Evolutionary conservation across 2,888 invertebrate genomes (phyloP), one percentile per base, ranked within the genome.

Genomic region (Drosophila dives): DNA sequence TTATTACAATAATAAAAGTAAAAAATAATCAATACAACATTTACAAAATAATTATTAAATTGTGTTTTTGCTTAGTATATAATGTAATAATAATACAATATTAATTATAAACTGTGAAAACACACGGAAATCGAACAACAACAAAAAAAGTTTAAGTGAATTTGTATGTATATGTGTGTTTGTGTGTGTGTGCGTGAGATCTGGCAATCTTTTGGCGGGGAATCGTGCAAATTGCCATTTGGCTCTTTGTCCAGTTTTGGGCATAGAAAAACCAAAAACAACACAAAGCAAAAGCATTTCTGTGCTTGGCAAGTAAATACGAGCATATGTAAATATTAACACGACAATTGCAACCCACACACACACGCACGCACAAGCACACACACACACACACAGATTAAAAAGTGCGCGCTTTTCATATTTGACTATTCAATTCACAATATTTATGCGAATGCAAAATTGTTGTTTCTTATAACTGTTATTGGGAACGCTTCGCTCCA

Each of bases 241-340:
- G 80, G 72, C 65, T 76, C 82, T 87, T 84, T 87, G 84, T 83
- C 86, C 84, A 84, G 80, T 83, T 85, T 87, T 87, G 77, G 79
- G 50, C 70, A 79, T 65, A 67, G 20, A 55, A 51, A 32, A 17
- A 20, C n/a, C 45, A 23, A 20, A 12, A 20, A 45, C 42, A 42
- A 12, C 20, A 42, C 48, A 26, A 17, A 49, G 60, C 55, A 61
- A 60, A 62, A 63, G 45, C 62, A 70, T 75, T 73, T 73, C 49
- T 36, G 42, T 54, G 56, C 38, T 59, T 53, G 59, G 71, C 80
- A 78, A 69, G 72, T 77, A 85, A 83, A 86, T 83, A 85, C 83
- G 88, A 75, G 73, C 88, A 85, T 88, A 86, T 88, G 89, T 86
- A 85, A 88, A 88, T 85, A 85, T 86, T 88, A 70, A 72, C 64